Percentiles rank a stretch among this genome's conserved stretches.
These are phyloP conservation scores for Mythimna vitellina DNA, from an alignment of 2,888 invertebrate species.

Conservation along the genomic window DNA sequence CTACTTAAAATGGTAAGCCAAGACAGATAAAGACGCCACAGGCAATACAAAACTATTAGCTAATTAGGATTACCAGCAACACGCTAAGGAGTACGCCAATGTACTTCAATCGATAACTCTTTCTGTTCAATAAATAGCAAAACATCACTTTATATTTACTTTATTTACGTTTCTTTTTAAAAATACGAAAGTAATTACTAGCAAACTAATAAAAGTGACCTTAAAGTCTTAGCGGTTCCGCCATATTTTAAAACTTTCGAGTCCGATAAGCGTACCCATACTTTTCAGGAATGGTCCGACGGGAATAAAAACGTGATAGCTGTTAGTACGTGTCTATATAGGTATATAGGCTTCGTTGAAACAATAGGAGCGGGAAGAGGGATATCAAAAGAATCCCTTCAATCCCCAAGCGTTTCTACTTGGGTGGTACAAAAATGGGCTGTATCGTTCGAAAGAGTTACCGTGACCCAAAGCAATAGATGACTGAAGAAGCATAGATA, in stretches of 20 bases:
- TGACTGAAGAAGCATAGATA: no score
- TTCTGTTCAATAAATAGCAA: background rate
- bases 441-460: no score
- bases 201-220: slow-evolving; percentile 37
- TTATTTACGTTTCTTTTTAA: slow-evolving; percentile 4
- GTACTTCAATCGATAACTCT: slow-evolving; percentile 2
- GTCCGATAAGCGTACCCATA: slow-evolving; percentile 11
- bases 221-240: slow-evolving; percentile 36
- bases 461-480: no score
- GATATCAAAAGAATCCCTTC: slow-evolving; percentile 51
- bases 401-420: slow-evolving; percentile 13
- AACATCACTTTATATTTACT: background rate
- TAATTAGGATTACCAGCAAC: background rate
- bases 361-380: slow-evolving; percentile 44
- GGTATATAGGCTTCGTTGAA: slow-evolving; percentile 21
- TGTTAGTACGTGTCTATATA: slow-evolving; percentile 9
- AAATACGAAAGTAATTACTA: slow-evolving; percentile 35
- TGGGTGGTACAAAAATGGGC: background rate
- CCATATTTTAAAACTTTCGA: slow-evolving; percentile 57
- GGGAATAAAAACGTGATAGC: slow-evolving; percentile 19
- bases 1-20: background rate
- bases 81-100: background rate
- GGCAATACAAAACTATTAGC: no score
- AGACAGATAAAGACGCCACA: background rate
- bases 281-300: background rate